Evolutionary conservation across 1,140 invertebrate genomes (phyloP), one percentile per base, ranked within the genome.

Genomic region (Asbolus verrucosus): DNA sequence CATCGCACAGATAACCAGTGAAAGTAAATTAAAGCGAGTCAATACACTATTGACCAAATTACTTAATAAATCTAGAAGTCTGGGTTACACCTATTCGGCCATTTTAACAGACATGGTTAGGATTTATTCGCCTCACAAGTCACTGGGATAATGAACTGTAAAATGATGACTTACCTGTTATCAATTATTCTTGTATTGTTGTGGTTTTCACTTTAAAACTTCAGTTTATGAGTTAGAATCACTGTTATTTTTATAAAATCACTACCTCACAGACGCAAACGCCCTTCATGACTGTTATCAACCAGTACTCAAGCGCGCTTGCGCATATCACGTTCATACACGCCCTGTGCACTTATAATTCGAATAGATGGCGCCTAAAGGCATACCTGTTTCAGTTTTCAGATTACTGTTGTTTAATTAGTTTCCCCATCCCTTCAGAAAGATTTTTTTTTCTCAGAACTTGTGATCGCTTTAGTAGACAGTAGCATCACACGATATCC

Each of bases 251-350:
- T 43, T 31, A 38, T 73, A 69, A 70, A 70, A 66, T 43, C 54
- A 54, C 31, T 33, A 46, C 39, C 18, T 63, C 70, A 71, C 70
- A 59, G 68, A 70, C 70, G 69, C 71, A 74, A 75, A 75, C 74
- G 74, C 74, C 74, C 74, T 75, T 70, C 74, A 75, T 75, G 74
- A 75, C 74, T 71, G 72, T 72, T 74, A 73, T 67, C 67, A 65
- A 73, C 72, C 36, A 75, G 63, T 71, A 73, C 69, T 66, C 14
- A 65, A 27, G 24, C 8, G 21, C 66, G 74, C 72, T 54, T 38
- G 65, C 72, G 72, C 74, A 61, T 54, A 69, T 31, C 46, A 33
- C 50, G 27, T 14, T 41, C 18, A 33, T 16, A 54, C 41, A 59
- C 36, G 65, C 46, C 46, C 46, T 27, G 21, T 13, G 21, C 46